Base-by-base conservation (phyloP, 2,113 vertebrate genomes). In the Tachycineta bicolor region DNA sequence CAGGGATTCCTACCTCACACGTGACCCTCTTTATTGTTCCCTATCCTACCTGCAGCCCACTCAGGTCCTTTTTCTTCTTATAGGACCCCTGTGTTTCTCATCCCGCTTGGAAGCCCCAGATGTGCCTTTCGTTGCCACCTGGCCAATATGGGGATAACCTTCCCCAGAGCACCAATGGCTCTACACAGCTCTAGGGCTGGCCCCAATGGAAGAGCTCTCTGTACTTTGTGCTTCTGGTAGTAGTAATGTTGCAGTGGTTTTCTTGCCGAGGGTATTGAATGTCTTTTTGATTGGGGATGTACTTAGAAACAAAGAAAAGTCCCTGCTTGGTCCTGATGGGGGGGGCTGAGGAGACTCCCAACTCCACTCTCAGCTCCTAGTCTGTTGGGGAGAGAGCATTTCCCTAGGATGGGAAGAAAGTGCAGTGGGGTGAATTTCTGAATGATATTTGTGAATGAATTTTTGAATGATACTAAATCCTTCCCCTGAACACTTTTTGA, bases 51-150 rank as follows among this genome's bases (percentile, higher is more conserved):
- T 76, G 33, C 65, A 68, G 29, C 19, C 15, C 60, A 14, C 9
- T 62, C 49, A 15, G 28, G 4, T 58, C 9, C 11, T 17, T 73
- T 12, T 70, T 64, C 31, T 58, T 69, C 1, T 0, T 18, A 5
- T 12, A 33, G 10, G 29, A 26, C 15, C 14, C 4, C 2, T n/a
- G 22, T 70, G 33, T 46, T 4, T 53, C 8, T 14, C 2, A 9
- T 56, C 26, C 19, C 16, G 60, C 14, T 33, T 59, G 53, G 5
- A 46, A 44, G 4, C 3, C 44, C 11, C 24, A 43, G 0, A 2
- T 5, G 0, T 4, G 17, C 7, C 2, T 49, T 68, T 20, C 0
- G 0, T 49, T 52, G 8, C 6, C 0, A 10, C 47, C 5, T 25
- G 28, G 7, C 69, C 21, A 41, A 11, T 21, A 12, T 9, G 47